These are phyloP conservation scores for Labeo catla DNA, from an alignment of 2,113 vertebrate genomes.

Conservation along the genomic window DNA sequence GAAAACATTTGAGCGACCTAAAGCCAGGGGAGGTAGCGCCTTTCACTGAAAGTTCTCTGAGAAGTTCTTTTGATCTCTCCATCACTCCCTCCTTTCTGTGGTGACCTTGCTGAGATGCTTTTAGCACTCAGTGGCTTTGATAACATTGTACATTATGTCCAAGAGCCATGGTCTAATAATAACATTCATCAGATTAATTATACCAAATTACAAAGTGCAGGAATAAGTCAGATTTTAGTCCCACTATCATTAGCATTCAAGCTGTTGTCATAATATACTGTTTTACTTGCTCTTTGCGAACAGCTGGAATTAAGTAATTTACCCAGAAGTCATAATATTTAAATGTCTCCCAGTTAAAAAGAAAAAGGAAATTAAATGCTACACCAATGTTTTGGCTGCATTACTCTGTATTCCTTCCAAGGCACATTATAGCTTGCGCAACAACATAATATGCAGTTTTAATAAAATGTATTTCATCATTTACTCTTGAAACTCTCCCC, in stretches of 20 bases:
- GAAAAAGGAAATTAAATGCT: background rate
- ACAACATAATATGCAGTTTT: background rate
- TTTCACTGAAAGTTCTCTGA: background rate
- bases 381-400: background rate
- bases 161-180: slow-evolving; percentile 6
- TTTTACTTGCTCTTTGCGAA: background rate
- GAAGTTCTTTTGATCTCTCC: slow-evolving; percentile 10
- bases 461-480: background rate
- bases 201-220: background rate
- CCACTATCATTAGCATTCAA: slow-evolving; percentile 1
- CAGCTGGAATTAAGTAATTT: background rate
- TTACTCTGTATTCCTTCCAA: background rate
- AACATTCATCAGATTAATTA: slow-evolving; percentile 32
- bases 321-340: background rate
- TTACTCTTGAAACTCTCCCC: background rate
- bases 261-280: background rate
- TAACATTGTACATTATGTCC: slow-evolving; percentile 19
- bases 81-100: background rate
- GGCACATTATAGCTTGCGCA: background rate
- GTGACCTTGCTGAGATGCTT: slow-evolving; percentile 1
- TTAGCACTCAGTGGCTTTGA: background rate
- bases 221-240: background rate
- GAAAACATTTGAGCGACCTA: background rate
- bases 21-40: background rate
- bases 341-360: background rate